phyloP scores from a whole-genome alignment of 2,888 invertebrate genomes.

The Petrolisthes cinctipes region DNA sequence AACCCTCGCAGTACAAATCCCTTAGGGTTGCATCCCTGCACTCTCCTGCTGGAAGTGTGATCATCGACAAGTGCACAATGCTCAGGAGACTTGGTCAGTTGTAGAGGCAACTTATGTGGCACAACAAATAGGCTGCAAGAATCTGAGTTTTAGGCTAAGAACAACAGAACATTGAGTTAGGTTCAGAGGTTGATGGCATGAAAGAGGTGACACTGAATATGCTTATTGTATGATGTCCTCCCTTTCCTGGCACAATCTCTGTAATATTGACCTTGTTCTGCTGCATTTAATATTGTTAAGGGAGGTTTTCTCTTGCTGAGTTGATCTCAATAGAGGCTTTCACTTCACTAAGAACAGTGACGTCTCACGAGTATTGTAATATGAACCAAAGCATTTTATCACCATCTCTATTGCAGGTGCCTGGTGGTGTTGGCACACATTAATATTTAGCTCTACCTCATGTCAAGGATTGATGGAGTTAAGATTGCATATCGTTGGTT shows the following conservation, averaged over 20 bases:
- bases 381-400: conserved; percentile 57
- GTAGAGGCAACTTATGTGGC: conserved; percentile 34
- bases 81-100: conserved; percentile 50
- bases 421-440: conserved; percentile 46
- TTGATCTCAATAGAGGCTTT: conserved; percentile 51
- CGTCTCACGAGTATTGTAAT: conserved; percentile 42
- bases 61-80: conserved; percentile 53
- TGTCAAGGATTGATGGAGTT: conserved; percentile 44
- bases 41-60: conserved; percentile 49
- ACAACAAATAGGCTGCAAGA: conserved; percentile 40
- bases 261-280: conserved; percentile 28
- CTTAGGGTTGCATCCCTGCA: conserved; percentile 54
- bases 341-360: conserved; percentile 43
- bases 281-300: conserved; percentile 45
- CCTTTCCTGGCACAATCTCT: conserved; percentile 34
- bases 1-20: conserved; percentile 61
- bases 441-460: conserved; percentile 63
- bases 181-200: conserved; percentile 39
- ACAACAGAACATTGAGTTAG: conserved; percentile 16
- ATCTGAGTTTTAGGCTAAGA: conserved; percentile 42
- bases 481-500: conserved; percentile 38
- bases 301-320: conserved; percentile 37
- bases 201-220: conserved; percentile 29
- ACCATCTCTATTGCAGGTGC: conserved; percentile 51
- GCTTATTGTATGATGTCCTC: conserved; percentile 23